phyloP scores from a whole-genome alignment of 2,888 invertebrate species.

The Dastarcus helophoroides region DNA sequence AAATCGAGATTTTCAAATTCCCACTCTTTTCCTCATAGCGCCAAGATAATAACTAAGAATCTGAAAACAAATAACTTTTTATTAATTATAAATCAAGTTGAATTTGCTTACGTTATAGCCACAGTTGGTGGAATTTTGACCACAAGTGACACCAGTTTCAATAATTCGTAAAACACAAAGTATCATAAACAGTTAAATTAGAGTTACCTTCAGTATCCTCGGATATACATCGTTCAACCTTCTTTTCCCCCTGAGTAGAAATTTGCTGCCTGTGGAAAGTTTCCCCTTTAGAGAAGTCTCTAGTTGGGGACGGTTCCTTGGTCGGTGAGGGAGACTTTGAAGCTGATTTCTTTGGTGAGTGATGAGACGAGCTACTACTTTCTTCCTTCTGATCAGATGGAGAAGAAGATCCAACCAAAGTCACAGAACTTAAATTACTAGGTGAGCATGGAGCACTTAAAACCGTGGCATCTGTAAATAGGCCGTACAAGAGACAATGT shows the following conservation, averaged over 20 bases:
- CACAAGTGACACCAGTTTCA: too few species aligned
- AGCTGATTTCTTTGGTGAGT: slow-evolving; percentile 22
- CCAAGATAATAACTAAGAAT: too few species aligned
- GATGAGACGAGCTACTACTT: slow-evolving; percentile 8
- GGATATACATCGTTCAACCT: slow-evolving; percentile 20
- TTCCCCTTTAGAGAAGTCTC: slow-evolving; percentile 11
- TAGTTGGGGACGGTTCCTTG: slow-evolving; percentile 14
- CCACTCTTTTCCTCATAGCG: too few species aligned
- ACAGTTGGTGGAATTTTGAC: too few species aligned
- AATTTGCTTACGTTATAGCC: too few species aligned
- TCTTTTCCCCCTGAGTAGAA: slow-evolving; percentile 10
- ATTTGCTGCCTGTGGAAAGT: slow-evolving; percentile 9
- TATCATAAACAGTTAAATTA: too few species aligned
- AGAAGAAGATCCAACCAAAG: slow-evolving; percentile 51
- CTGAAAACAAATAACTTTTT: too few species aligned
- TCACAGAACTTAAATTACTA: slow-evolving; percentile 62
- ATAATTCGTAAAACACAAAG: too few species aligned
- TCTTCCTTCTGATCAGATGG: slow-evolving; percentile 34
- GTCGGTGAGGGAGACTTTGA: slow-evolving; percentile 11
- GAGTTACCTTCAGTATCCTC: slow-evolving; percentile 24
- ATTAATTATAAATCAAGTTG: too few species aligned
- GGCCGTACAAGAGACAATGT: slow-evolving; percentile 2
- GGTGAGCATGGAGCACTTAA: slow-evolving; percentile 57
- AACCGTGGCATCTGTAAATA: slow-evolving; percentile 34
- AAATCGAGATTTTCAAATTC: too few species aligned